Evolutionary conservation across 2,888 invertebrate genomes (phyloP), one percentile per base, ranked within the genome.

Genomic region (Cosmorhoe ocellata): DNA sequence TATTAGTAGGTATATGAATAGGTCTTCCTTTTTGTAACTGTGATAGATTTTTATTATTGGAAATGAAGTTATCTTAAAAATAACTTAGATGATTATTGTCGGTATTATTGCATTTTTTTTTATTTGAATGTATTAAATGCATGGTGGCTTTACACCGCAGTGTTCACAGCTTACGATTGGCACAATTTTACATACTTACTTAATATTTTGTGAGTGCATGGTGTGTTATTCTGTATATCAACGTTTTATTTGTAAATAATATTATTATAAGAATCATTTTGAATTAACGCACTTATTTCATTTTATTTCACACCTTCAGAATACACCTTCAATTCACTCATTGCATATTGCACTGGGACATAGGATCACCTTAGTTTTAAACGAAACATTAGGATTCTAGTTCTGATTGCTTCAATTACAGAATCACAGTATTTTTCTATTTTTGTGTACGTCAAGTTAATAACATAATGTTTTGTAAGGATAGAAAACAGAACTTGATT

Each of bases 121-220:
- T 69, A 53, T 56, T 63, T 61, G 56, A 69, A 65, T 67, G 64
- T 62, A 64, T 64, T 64, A 69, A 68, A 72, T 79, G 84, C 84
- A 84, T 84, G 82, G 81, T 79, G 83, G 76, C 76, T 77, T 78
- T 69, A 76, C 81, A 82, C 82, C 81, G 76, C 81, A 79, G 76
- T 74, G 77, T 83, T 83, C 84, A 84, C 81, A 81, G 87, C 86
- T 85, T 84, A 80, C 69, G 76, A 76, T 77, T 80, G 76, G 73
- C 79, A 79, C 62, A 74, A 74, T 75, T 79, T 68, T 76, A 78
- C 76, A 71, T 83, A n/a, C n/a, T n/a, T n/a, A n/a, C n/a, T n/a
- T n/a, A n/a, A n/a, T n/a, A n/a, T n/a, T n/a, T 74, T 84, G 77
- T 87, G 85, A 88, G 88, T 91, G 90, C 91, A 91, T 90, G 90